phyloP scores from a whole-genome alignment of 2,888 invertebrate genomes.

The Epicampocera succincta region DNA sequence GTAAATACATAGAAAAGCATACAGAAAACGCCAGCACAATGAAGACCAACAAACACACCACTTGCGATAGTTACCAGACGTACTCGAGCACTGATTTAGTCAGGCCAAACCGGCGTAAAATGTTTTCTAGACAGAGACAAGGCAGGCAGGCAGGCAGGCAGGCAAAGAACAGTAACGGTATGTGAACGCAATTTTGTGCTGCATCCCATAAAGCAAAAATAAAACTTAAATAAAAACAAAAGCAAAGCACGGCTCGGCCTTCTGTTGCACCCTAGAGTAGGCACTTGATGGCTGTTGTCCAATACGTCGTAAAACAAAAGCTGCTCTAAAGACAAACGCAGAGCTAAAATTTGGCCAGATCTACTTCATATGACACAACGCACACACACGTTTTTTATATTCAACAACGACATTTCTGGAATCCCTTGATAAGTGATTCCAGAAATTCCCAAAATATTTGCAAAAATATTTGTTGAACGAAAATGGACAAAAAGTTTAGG shows the following conservation, averaged over 20 bases:
- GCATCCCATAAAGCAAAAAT: slow-evolving; percentile 45
- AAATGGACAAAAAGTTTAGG: no score
- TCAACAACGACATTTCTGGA: no score
- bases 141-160: slow-evolving; percentile 16
- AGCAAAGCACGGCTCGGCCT: slow-evolving; percentile 15
- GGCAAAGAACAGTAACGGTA: slow-evolving; percentile 65
- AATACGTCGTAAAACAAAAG: no score
- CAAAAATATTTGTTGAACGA: no score
- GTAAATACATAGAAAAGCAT: slow-evolving; percentile 5
- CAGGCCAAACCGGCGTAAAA: slow-evolving; percentile 57
- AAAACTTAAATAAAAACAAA: slow-evolving; percentile 36
- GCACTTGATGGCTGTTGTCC: neutral
- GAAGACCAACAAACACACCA: neutral
- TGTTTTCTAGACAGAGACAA: slow-evolving; percentile 45
- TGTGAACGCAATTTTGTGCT: slow-evolving; percentile 67
- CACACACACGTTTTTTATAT: no score
- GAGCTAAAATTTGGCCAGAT: no score
- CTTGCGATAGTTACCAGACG: slow-evolving; percentile 12
- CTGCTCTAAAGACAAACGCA: no score
- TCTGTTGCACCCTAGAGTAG: neutral
- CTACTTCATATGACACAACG: no score
- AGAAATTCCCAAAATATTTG: no score
- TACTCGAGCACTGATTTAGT: slow-evolving; percentile 38
- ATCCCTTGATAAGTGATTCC: no score
- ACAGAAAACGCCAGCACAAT: neutral